Conservation (phyloP, 2,113 vertebrate species). For the Cranoglanis bouderius region DNA sequence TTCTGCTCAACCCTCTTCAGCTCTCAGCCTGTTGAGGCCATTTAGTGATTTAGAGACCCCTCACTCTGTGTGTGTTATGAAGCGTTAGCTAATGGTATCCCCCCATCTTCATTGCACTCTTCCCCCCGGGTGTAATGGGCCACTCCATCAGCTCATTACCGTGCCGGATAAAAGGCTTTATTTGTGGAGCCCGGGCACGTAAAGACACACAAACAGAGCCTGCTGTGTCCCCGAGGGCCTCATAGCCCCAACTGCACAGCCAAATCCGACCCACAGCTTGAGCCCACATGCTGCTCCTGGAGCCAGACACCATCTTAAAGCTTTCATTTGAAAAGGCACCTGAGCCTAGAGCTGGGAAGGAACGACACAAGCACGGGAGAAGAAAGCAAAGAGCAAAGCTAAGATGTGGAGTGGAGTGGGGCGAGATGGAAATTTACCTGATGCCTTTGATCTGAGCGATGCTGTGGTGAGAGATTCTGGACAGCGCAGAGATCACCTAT, state of each 20-base stretch:
- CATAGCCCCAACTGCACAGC: background rate
- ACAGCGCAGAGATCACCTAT: slow-evolving; percentile 93
- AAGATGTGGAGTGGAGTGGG: background rate
- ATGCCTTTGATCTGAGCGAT: slow-evolving; percentile 95
- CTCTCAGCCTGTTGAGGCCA: slow-evolving; percentile 29
- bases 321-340: slow-evolving; percentile 39
- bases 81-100: slow-evolving; percentile 61
- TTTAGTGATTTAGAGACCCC: slow-evolving; percentile 35
- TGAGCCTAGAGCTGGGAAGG: background rate
- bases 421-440: slow-evolving; percentile 74
- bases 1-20: slow-evolving; percentile 43
- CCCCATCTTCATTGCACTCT: slow-evolving; percentile 13
- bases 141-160: slow-evolving; percentile 69
- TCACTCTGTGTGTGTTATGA: background rate
- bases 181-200: slow-evolving; percentile 60
- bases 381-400: slow-evolving; percentile 13
- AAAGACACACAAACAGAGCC: slow-evolving; percentile 60
- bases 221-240: slow-evolving; percentile 24
- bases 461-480: slow-evolving; percentile 90
- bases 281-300: slow-evolving; percentile 33
- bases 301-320: slow-evolving; percentile 30
- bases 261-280: background rate
- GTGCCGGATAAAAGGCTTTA: slow-evolving; percentile 65
- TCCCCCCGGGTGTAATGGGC: slow-evolving; percentile 64
- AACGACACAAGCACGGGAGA: background rate